These are phyloP conservation scores for Corbicula japonica DNA, from an alignment of 2,888 invertebrate species.

Conservation along the genomic window DNA sequence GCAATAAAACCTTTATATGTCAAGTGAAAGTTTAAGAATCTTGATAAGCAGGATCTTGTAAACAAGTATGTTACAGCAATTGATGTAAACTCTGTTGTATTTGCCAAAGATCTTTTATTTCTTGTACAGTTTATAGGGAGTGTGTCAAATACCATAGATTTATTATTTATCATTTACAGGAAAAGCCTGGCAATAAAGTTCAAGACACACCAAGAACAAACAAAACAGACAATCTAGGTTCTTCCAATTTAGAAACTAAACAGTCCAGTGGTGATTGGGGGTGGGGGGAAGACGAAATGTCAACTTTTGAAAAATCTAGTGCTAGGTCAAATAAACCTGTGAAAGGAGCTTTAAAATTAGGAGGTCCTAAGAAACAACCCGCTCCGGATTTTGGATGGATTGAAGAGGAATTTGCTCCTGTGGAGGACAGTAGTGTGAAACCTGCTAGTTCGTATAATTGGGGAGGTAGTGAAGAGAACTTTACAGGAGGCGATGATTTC, in stretches of 20 bases:
- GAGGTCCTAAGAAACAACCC: conserved; percentile 50
- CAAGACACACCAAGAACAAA: conserved; percentile 20
- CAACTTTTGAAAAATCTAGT: conserved; percentile 31
- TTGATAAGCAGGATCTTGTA: no score
- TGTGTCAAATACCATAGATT: no score
- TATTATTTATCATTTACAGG: no score
- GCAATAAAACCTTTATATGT: no score
- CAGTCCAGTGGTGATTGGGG: conserved; percentile 54
- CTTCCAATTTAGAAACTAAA: conserved; percentile 16
- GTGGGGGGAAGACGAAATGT: conserved; percentile 43
- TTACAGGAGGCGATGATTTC: conserved; percentile 77
- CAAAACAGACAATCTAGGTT: conserved; percentile 5
- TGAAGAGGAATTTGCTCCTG: conserved; percentile 74
- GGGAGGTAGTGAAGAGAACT: conserved; percentile 68
- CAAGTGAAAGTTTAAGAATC: no score
- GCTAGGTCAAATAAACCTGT: conserved; percentile 36
- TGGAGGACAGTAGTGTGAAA: conserved; percentile 71
- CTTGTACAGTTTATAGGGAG: no score
- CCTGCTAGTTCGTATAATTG: conserved; percentile 83
- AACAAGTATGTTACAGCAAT: no score
- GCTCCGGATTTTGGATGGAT: conserved; percentile 67
- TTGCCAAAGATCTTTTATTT: no score
- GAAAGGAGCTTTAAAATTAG: conserved; percentile 64
- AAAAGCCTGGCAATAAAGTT: background rate
- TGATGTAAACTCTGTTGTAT: no score